These are phyloP conservation scores for Sciurus carolinensis DNA, from an alignment of 2,797 vertebrate species.

Conservation along the genomic window DNA sequence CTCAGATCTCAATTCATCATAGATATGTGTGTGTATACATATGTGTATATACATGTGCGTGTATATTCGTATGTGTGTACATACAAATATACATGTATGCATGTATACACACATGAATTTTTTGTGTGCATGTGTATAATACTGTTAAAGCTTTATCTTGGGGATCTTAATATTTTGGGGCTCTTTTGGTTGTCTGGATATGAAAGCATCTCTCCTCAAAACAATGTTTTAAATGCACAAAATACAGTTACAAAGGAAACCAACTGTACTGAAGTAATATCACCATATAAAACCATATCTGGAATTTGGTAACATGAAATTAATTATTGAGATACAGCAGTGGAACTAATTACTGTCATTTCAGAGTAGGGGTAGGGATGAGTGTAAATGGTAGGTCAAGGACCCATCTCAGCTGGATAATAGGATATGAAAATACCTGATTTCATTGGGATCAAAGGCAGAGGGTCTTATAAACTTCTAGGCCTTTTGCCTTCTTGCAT, in stretches of 20 bases:
- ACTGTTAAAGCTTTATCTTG: conserved; percentile 1
- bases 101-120: too few relatives aligned
- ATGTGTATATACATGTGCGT: neutral
- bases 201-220: conserved; percentile 22
- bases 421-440: neutral
- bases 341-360: conserved; percentile 4
- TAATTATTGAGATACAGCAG: neutral
- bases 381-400: neutral
- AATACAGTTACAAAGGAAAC: conserved; percentile 48
- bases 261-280: neutral
- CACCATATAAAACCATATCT: neutral
- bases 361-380: neutral
- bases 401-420: neutral
- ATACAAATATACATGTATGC: too few relatives aligned
- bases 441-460: neutral
- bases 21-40: neutral
- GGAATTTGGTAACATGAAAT: conserved; percentile 11
- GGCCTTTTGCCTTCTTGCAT: neutral
- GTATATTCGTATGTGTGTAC: neutral
- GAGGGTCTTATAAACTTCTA: neutral
- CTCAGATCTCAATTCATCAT: neutral
- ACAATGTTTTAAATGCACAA: conserved; percentile 34
- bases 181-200: neutral
- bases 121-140: neutral
- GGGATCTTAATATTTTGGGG: neutral